These are phyloP conservation scores for Karalla daura DNA, from an alignment of 2,797 vertebrate genomes.

Conservation along the genomic window DNA sequence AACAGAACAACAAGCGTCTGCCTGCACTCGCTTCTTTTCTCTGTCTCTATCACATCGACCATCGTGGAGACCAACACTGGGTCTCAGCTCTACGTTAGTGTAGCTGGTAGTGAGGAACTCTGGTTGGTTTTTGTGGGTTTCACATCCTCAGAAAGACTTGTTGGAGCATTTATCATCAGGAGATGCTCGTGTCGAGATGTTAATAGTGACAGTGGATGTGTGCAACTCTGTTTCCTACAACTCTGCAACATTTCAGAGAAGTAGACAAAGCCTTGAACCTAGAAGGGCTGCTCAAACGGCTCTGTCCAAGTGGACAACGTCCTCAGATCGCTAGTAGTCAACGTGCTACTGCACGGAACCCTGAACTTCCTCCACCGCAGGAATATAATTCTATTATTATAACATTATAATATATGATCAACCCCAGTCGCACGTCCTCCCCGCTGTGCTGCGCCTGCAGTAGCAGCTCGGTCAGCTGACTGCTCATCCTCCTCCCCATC, in stretches of 20 bases:
- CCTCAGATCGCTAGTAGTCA: no score
- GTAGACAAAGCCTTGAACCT: background rate
- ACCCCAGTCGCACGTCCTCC: conserved; percentile 45
- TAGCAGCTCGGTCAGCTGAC: background rate
- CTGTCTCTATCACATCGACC: background rate
- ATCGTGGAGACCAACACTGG: no score
- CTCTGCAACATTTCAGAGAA: background rate
- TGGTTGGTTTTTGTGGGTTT: no score
- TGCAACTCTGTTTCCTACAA: conserved; percentile 9
- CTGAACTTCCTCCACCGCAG: conserved; percentile 24
- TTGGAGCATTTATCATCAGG: background rate
- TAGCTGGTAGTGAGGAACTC: background rate
- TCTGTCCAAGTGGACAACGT: no score
- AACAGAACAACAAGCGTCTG: background rate
- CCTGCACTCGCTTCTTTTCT: no score
- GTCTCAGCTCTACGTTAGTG: background rate
- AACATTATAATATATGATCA: no score
- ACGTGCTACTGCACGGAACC: background rate
- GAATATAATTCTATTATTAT: no score
- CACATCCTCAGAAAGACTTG: no score
- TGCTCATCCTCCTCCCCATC: conserved; percentile 16
- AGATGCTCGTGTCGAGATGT: background rate
- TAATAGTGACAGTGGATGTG: no score
- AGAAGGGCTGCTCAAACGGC: background rate
- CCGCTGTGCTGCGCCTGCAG: background rate